Percentiles rank a stretch among this genome's conserved stretches.
Evolutionary conservation across 2,888 invertebrate genomes (phyloP).

Genomic region (Tethea ocularis): DNA sequence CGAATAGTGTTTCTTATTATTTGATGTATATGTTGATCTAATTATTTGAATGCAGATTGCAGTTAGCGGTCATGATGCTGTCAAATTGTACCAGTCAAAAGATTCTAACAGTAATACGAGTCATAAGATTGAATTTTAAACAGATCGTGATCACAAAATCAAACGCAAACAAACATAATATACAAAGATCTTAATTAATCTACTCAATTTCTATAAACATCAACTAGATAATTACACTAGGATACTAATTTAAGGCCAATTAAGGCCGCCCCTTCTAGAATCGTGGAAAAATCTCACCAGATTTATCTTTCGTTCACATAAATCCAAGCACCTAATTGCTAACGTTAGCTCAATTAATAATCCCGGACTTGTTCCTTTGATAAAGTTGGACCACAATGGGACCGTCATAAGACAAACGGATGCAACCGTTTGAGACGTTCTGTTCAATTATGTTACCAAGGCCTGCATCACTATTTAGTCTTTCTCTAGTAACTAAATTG

Average conservation of each 20-base stretch:
- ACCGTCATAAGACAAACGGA: constrained; percentile 66
- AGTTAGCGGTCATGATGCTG: background rate
- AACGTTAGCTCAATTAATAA: constrained; percentile 37
- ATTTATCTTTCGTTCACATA: constrained; percentile 18
- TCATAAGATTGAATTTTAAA: too few species aligned
- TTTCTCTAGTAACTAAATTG: constrained; percentile 6
- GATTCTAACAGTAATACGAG: too few species aligned
- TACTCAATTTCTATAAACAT: background rate
- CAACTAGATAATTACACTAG: background rate
- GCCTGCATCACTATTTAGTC: constrained; percentile 24
- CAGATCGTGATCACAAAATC: too few species aligned
- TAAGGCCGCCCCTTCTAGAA: background rate
- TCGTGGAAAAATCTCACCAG: constrained; percentile 17
- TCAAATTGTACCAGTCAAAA: background rate
- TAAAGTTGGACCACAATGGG: constrained; percentile 51
- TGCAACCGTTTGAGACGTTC: constrained; percentile 71
- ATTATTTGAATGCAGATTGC: background rate
- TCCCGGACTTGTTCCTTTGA: constrained; percentile 36
- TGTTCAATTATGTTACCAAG: constrained; percentile 65
- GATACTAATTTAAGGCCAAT: background rate
- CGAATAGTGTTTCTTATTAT: constrained; percentile 12
- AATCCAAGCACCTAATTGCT: constrained; percentile 36
- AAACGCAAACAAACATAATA: too few species aligned
- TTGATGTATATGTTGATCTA: background rate
- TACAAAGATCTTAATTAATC: background rate